Conservation (phyloP, 2,113 vertebrate genomes). For the Pycnonotus jocosus region DNA sequence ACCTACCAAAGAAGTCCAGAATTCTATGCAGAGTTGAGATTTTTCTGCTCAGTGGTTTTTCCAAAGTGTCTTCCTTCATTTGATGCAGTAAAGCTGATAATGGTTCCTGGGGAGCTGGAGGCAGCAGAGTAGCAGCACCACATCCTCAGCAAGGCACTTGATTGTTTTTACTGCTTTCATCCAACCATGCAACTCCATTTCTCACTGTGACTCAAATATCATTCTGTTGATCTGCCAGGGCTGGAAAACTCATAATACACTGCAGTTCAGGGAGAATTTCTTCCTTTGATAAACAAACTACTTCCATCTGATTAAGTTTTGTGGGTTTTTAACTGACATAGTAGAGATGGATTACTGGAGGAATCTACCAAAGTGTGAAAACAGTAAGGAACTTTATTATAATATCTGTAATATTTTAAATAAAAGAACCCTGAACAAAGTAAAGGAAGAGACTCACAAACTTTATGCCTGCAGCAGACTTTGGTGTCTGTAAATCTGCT, state of each 20-base stretch:
- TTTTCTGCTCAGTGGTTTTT: neutral
- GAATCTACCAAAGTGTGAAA: neutral
- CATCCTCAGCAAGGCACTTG: neutral
- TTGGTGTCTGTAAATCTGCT: neutral
- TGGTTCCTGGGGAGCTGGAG: neutral
- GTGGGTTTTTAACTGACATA: neutral
- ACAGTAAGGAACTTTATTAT: neutral
- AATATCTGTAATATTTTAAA: neutral
- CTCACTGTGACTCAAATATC: conserved; percentile 19
- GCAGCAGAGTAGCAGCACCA: neutral
- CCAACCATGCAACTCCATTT: conserved; percentile 22
- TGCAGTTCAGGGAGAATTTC: neutral
- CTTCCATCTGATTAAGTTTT: neutral
- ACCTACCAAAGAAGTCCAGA: neutral
- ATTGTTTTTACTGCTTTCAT: conserved; percentile 9
- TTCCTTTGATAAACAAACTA: neutral
- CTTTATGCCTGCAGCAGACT: neutral
- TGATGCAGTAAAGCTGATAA: neutral
- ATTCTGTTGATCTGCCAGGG: neutral
- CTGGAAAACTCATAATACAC: conserved; percentile 20
- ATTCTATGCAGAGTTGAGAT: neutral
- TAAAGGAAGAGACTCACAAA: neutral
- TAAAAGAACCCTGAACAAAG: neutral
- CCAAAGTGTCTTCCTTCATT: neutral
- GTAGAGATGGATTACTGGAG: neutral